Evolutionary conservation across 2,113 vertebrate genomes (phyloP), one percentile per base, ranked within the genome.

Genomic region (Gallinago jamesoni): DNA sequence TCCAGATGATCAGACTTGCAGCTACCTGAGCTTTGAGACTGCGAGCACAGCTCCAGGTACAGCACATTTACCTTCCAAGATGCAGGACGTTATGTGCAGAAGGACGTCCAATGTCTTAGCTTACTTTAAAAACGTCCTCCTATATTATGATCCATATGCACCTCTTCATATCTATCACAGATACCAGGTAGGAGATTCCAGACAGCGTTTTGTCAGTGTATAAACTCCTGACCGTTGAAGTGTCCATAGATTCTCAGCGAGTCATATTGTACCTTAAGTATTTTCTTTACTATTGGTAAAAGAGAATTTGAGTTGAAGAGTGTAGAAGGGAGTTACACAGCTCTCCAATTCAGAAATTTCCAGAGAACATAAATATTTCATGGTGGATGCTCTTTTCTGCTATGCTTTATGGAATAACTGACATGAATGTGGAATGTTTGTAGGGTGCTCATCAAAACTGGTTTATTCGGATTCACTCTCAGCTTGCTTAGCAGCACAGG

Each of bases 61-160:
- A 63, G 14, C 8, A 7, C 24, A 12, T 9, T 3, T 6, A 20
- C 13, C 6, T 73, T 22, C 19, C 28, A 23, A 30, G 33, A 50
- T 14, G 19, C 28, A 59, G 39, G 11, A 22, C 2, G 4, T 11
- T 25, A 8, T 22, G 24, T 27, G 48, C 39, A 82, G 47, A 84
- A 82, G 16, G 2, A 33, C 2, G 1, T 63, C 25, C 52, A 55
- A 11, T 11, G 13, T 28, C 5, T 67, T 84, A 4, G 0, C 17
- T 43, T 17, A 20, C 27, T 62, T 9, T 47, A n/a, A 89, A 84
- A 77, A 45, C 45, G 6, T 14, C 17, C 16, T 77, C 5, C 23
- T 69, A 4, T 33, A 6, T 13, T 73, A 15, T 27, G 25, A 6
- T 11, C 52, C 18, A 30, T 13, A 11, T 8, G 30, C 6, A 74